Percentiles rank a stretch among this genome's conserved stretches.
phyloP scores from a whole-genome alignment of 1,140 invertebrate species.

The Ephestia elutella region DNA sequence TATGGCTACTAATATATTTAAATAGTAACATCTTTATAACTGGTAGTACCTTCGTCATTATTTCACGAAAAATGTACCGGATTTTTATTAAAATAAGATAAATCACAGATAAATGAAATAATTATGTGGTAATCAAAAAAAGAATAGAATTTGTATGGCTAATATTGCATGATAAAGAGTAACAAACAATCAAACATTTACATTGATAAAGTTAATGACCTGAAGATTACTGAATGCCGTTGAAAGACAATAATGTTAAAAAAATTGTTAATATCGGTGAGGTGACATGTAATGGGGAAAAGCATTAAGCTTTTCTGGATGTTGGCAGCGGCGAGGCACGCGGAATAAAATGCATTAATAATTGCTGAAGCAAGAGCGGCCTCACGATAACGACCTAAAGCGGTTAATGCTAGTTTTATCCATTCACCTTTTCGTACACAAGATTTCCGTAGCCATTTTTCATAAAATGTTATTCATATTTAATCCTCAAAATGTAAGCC shows the following conservation, averaged over 20 bases:
- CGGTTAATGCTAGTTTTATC: conserved; percentile 27
- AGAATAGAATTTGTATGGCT: too few relatives aligned
- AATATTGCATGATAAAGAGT: too few relatives aligned
- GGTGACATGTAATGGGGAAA: conserved; percentile 56
- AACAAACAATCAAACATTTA: too few relatives aligned
- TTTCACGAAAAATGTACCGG: too few relatives aligned
- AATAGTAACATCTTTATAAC: too few relatives aligned
- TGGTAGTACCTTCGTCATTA: too few relatives aligned
- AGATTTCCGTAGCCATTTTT: neutral
- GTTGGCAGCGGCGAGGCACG: conserved; percentile 30
- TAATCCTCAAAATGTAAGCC: neutral
- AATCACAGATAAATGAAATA: too few relatives aligned
- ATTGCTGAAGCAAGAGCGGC: conserved; percentile 23
- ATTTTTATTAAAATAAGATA: too few relatives aligned
- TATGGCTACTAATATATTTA: too few relatives aligned
- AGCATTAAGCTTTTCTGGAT: conserved; percentile 50
- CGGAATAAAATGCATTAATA: conserved; percentile 58
- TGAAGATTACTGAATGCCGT: neutral
- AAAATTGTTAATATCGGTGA: conserved; percentile 34
- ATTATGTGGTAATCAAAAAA: too few relatives aligned
- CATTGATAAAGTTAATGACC: too few relatives aligned
- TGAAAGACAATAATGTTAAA: conserved; percentile 32
- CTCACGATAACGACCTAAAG: conserved; percentile 17
- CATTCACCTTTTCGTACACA: conserved; percentile 5
- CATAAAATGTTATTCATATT: neutral